A percentile compares a stretch with the other conserved stretches of the same genome.
phyloP scores from a whole-genome alignment of 2,888 invertebrate species.

The Tipula helvola region DNA sequence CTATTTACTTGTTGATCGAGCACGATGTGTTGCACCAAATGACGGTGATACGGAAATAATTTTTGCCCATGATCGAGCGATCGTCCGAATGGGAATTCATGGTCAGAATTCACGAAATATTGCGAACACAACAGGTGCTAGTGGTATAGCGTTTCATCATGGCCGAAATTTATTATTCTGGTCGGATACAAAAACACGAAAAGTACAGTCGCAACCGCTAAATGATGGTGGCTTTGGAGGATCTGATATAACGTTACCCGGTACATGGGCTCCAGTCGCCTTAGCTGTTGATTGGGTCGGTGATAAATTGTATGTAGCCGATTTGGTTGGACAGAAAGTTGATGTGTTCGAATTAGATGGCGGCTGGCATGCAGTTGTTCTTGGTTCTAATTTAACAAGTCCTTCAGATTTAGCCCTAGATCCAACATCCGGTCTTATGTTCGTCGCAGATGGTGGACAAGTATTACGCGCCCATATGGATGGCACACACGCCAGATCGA shows the following conservation, averaged over 20 bases:
- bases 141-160: conserved; percentile 76
- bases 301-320: conserved; percentile 89
- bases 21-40: conserved; percentile 50
- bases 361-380: conserved; percentile 76
- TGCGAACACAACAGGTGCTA: conserved; percentile 73
- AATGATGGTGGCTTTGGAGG: conserved; percentile 36
- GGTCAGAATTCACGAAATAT: conserved; percentile 50
- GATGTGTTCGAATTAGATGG: conserved; percentile 86
- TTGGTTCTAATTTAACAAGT: conserved; percentile 81
- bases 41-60: conserved; percentile 46
- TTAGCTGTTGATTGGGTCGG: conserved; percentile 96
- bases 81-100: conserved; percentile 55
- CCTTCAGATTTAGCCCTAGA: conserved; percentile 89
- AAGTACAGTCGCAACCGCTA: conserved; percentile 46
- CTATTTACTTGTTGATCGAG: conserved; percentile 48
- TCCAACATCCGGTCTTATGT: conserved; percentile 79
- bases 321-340: conserved; percentile 83
- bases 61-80: conserved; percentile 58
- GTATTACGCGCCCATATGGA: conserved; percentile 87
- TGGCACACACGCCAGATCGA: conserved; percentile 68
- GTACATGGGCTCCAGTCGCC: conserved; percentile 81
- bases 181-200: conserved; percentile 80
- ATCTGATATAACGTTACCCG: conserved; percentile 60
- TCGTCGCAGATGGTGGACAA: conserved; percentile 74
- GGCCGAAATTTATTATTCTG: conserved; percentile 67